Conservation (phyloP, 2,888 invertebrate species). For the Phorcus lineatus region DNA sequence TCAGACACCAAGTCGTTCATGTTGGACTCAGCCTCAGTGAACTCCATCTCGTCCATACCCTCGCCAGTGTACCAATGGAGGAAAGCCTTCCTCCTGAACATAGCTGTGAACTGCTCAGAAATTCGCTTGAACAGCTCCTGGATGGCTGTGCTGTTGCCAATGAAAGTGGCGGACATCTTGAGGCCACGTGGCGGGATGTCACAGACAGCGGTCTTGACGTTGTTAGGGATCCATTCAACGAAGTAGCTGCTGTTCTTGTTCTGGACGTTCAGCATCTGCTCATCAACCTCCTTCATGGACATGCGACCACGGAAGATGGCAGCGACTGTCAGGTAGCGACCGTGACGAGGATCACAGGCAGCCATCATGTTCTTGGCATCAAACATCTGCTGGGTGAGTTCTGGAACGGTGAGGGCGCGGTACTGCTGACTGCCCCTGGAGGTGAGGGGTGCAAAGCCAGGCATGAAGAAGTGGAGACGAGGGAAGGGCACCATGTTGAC, state of each 20-base stretch:
- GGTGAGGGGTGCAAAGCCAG: constrained; percentile 82
- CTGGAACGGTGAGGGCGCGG: constrained; percentile 2
- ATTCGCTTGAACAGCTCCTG: constrained; percentile 73
- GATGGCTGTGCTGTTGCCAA: constrained; percentile 79
- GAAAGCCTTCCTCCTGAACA: constrained; percentile 97
- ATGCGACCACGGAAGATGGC: constrained; percentile 70
- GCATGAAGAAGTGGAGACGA: constrained; percentile 82
- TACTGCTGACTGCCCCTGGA: constrained; percentile 79
- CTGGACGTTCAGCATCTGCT: constrained; percentile 90
- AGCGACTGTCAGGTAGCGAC: constrained; percentile 41
- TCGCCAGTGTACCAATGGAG: constrained; percentile 98
- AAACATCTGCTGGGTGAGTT: constrained; percentile 8
- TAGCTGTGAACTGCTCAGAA: constrained; percentile 79
- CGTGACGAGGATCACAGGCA: background rate
- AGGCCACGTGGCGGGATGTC: constrained; percentile 92
- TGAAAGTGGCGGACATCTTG: constrained; percentile 94
- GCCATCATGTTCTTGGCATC: constrained; percentile 6
- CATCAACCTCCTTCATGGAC: constrained; percentile 77
- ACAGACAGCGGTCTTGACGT: constrained; percentile 73
- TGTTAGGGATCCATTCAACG: constrained; percentile 75
- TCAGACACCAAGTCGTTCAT: constrained; percentile 82
- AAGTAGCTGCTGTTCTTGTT: constrained; percentile 75
- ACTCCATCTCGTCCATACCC: constrained; percentile 98
- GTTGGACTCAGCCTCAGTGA: constrained; percentile 96
- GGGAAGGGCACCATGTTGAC: constrained; percentile 72